Base-by-base conservation (phyloP, 1,140 invertebrate species). In the Apis florea region DNA sequence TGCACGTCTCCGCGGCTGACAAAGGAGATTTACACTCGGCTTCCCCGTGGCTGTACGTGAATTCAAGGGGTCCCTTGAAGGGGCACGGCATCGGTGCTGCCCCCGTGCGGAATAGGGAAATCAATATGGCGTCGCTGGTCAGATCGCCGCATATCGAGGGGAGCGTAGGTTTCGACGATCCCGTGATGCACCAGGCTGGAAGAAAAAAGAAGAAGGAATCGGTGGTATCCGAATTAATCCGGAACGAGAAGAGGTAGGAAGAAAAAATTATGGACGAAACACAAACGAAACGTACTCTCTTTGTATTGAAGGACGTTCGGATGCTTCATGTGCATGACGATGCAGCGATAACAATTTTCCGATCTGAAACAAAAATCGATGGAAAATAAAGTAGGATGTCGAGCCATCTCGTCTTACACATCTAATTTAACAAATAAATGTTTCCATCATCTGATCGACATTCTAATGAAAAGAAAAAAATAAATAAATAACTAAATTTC, bases 1-100 rank as follows among this genome's bases (percentile, higher is more conserved):
- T 97, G 90, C 97, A 98, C 77, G 96, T 96, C 90, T 98, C 97
- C 19, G 97, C 96, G 58, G 95, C 96, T 21, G 97, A 97, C 24
- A 95, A 94, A 2, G 97, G 97, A 88, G 95, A 95, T 82, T 93
- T 95, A 92, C 97, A 98, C 84, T 97, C 89, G 53, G 74, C 96
- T 40, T 96, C 95, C 9, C 97, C 97, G 54, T 95, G 92, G 54
- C 86, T 96, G 90, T 97, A 97, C n/a, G 94, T 94, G 90, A 96
- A 96, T 61, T 95, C 94, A 85, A 95, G 90, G 15, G 95, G 94
- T 75, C 93, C 91, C 68, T 92, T 91, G 88, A 95, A 95, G 6
- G 95, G 95, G 87, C 95, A 95, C 47, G 94, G 87, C 26, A 95
- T 93, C 8, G 94, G 92, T 9, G 91, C 90, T 2, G 95, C 95